Base-by-base conservation (phyloP, 2,113 vertebrate genomes). In the Manacus vitellinus region DNA sequence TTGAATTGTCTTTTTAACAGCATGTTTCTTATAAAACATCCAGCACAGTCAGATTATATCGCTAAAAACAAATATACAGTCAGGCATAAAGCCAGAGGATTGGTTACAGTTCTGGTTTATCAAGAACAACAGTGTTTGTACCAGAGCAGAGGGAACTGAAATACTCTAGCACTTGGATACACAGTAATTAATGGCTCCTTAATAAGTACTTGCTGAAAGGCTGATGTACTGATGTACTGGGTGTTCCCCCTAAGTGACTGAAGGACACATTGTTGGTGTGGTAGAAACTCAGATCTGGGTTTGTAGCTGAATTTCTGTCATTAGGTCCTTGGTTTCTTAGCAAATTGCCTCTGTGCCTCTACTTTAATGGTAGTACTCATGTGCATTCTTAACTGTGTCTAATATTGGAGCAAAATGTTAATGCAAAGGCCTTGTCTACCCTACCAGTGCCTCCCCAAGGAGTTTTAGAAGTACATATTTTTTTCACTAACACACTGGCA, bases 181-280 rank as follows among this genome's bases (percentile, higher is more conserved):
- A 1, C n/a, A 28, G 61, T 91, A 95, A 95, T 97, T 95, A 94
- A 67, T 95, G 80, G 30, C n/a, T 81, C 49, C 61, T 91, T 95
- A 96, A 95, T 96, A 89, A 96, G 73, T 61, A 96, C 76, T 52
- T 91, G 73, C 28, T 94, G 93, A 97, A 92, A 96, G 56, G 86
- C 91, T 92, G 80, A 75, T 1, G 33, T 61, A 85, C 80, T 91
- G 91, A 75, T 1, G 33, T 61, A 85, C 80, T 91, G 91, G 93
- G 93, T 95, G 96, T 95, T 91, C 83, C 86, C 56, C 14, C 35
- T 52, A 78, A 85, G 72, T 92, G 84, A 67, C 79, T 84, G 85
- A 88, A 97, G 94, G 91, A 47, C 39, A 31, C 31, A 21, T n/a
- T 83, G 66, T 63, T 96, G 84, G 58, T 81, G 91, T 94, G 89